Evolutionary conservation across 2,113 vertebrate species (phyloP), one percentile per base, ranked within the genome.

Genomic region (Bufo bufo): DNA sequence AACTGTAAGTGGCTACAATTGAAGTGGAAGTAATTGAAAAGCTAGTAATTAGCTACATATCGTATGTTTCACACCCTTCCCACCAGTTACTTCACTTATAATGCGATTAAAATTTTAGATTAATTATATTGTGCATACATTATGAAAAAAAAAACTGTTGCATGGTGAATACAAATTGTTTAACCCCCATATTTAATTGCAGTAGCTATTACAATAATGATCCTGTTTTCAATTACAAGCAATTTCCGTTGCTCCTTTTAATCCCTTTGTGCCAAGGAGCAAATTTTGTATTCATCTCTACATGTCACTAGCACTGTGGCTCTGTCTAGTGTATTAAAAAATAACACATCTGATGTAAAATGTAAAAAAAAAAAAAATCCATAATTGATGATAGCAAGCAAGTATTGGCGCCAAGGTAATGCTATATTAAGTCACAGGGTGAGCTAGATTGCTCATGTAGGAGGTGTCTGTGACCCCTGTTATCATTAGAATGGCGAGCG

Each of bases 171-270:
- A 43, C 45, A 59, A n/a, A 83, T 83, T 88, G 79, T 65, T 88
- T 82, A 82, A 54, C 47, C 71, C 12, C 45, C 19, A 63, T 88
- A 87, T 88, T 82, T 82, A 88, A 75, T 88, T 88, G 80, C 52
- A 72, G 45, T 14, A 88, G 65, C 86, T 87, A 87, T 87, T 87
- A 87, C 23, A 87, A 82, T 87, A 87, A 87, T 87, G 86, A 87
- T 75, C 50, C 59, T 61, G 20, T 75, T 86, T 88, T 88, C 56
- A 88, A 82, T 88, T 88, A 75, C 19, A 45, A 75, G 20, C 66
- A 83, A 82, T 88, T 82, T 52, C 58, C 66, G 6, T 56, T 88
- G 69, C 56, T 83, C 69, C 23, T 88, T 83, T 88, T 83, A 83
- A 88, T 75, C 56, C 69, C 58, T 65, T 16, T 75, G 33, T 82